Base-by-base conservation (phyloP, 2,888 invertebrate species). In the Pheosia tremula region DNA sequence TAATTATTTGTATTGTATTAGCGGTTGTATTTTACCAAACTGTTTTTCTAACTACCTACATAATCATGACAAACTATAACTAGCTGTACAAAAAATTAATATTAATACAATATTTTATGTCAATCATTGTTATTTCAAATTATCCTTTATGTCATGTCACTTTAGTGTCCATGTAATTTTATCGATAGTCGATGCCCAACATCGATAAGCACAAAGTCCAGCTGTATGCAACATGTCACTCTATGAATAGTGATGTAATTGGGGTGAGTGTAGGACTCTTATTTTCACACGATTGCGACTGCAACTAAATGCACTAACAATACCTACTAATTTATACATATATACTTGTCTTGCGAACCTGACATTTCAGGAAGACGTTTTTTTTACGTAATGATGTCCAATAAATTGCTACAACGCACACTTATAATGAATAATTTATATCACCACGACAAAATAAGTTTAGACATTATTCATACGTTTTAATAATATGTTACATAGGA, bases 201-300 rank as follows among this genome's bases (percentile, higher is more conserved):
- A 77, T 81, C 81, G 78, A 81, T 75, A 75, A 60, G 37, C 57
- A 59, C 63, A 58, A 13, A 39, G 69, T 63, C 59, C 85, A 80
- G 69, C 81, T 78, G 66, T 83, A 81, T 82, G 81, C 82, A 83
- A 83, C 75, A 71, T 78, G 74, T 61, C 73, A 81, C 83, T 81
- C 85, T 86, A 88, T 90, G 89, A 89, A 90, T 89, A 83, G 79
- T 77, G 70, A 84, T 83, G 80, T 86, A 88, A 88, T 89, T 87
- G 85, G 90, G 90, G 90, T 86, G 84, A 83, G 74, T 82, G 80
- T 79, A 82, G 84, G 84, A 84, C 85, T 79, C 74, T 24, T 67
- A 90, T 90, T 90, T 92, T 92, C 92, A 91, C 93, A 93, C 92
- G 74, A 74, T 75, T 71, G 80, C 81, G 80, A 81, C 79, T 80